Base-by-base conservation (phyloP, 2,113 vertebrate genomes). In the Hystrix brachyura region DNA sequence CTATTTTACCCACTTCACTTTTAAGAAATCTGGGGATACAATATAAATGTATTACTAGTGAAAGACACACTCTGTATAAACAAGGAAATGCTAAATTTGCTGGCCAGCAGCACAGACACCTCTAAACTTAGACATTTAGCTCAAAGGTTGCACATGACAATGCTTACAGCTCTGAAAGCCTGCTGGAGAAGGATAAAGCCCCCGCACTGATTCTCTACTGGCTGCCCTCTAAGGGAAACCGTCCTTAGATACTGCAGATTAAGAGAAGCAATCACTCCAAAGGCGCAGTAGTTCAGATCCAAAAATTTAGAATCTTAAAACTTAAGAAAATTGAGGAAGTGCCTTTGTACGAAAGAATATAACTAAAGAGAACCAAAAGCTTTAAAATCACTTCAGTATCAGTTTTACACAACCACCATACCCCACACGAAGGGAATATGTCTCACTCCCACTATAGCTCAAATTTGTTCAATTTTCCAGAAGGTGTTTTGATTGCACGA, bases 1-100 rank as follows among this genome's bases (percentile, higher is more conserved):
- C 84, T 94, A 64, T 98, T 97, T 97, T 97, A 88, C 79, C 94
- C 86, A 97, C 76, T 90, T 93, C 95, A 88, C 57, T 7, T 62
- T 67, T 93, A 88, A 91, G 71, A 94, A 84, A 95, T 64, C 23
- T 94, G 85, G 72, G 59, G 29, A 43, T 43, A 81, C 4, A n/a
- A 60, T 62, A 69, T 48, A 85, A 95, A 78, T 18, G 17, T 25
- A 78, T 96, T 25, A 79, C 46, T 60, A 88, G 87, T 18, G 69
- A 92, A 96, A 88, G 65, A 59, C 4, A 93, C 43, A 60, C 21
- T 62, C 38, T 60, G 5, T 43, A 27, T 14, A 95, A 94, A 43
- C 67, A 95, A 94, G 64, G 27, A 48, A 72, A 97, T 12, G 9
- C 27, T 69, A 74, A n/a, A 0, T 8, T 5, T 57, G 57, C 43